A percentile compares a stretch with the other conserved stretches of the same genome.
Conservation (phyloP, 2,113 vertebrate species). For the Mirounga angustirostris region DNA sequence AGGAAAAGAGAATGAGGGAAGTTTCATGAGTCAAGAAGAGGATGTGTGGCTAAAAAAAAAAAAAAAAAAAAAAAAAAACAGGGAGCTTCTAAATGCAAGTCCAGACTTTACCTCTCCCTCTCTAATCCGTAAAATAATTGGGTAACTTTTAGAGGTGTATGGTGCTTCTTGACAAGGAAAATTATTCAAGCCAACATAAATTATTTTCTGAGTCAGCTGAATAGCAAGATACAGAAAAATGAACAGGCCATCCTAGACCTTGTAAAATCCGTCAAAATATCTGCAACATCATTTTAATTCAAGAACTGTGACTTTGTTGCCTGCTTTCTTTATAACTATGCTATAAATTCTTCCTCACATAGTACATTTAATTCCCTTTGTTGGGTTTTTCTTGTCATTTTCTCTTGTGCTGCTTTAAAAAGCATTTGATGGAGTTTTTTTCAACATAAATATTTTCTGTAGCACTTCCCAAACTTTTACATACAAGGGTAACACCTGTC, state of each 20-base stretch:
- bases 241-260: neutral
- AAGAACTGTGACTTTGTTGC: neutral
- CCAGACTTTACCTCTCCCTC: neutral
- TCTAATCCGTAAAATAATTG: neutral
- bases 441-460: conserved; percentile 33
- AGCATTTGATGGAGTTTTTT: conserved; percentile 20
- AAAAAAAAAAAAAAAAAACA: neutral
- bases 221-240: neutral
- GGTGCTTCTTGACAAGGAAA: neutral
- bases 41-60: conserved; percentile 5
- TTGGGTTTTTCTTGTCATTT: conserved; percentile 49
- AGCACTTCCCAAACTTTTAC: neutral
- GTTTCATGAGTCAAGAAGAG: neutral
- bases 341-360: conserved; percentile 18
- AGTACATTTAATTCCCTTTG: neutral
- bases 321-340: conserved; percentile 11
- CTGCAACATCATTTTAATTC: conserved; percentile 49
- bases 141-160: neutral
- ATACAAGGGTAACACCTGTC: neutral
- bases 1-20: neutral
- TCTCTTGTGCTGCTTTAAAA: neutral
- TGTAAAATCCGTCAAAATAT: conserved; percentile 3
- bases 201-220: neutral
- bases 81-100: neutral
- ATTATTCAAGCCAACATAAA: neutral